These are phyloP conservation scores for Amphiprion clarkii DNA, from an alignment of 2,797 vertebrate genomes.

Conservation along the genomic window DNA sequence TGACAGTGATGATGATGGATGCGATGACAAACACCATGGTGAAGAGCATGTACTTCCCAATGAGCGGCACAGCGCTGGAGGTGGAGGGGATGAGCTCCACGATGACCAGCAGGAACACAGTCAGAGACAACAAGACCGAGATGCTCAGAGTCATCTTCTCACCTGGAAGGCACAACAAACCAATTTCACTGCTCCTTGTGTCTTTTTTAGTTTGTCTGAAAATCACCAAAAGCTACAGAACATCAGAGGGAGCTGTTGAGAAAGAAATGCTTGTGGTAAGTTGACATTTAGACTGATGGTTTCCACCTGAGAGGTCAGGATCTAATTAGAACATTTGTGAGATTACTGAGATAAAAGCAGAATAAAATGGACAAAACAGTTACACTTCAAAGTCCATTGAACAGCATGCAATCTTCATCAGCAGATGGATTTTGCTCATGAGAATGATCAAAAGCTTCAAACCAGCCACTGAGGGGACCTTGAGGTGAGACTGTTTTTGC, in stretches of 20 bases:
- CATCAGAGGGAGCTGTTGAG: too few relatives aligned
- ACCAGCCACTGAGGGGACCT: background rate
- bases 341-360: background rate
- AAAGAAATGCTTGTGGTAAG: too few relatives aligned
- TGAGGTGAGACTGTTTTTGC: too few relatives aligned
- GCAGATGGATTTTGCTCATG: background rate
- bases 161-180: slow-evolving; percentile 78
- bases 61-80: slow-evolving; percentile 95
- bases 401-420: slow-evolving; percentile 3
- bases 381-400: too few relatives aligned
- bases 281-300: background rate
- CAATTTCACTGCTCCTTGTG: background rate
- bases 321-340: background rate
- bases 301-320: background rate
- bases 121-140: slow-evolving; percentile 95
- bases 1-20: slow-evolving; percentile 97
- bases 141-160: slow-evolving; percentile 99
- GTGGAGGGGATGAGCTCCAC: slow-evolving; percentile 98
- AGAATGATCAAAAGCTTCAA: slow-evolving; percentile 12
- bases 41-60: slow-evolving; percentile 99
- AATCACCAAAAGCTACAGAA: background rate
- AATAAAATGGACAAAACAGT: too few relatives aligned
- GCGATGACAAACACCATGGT: slow-evolving; percentile 98
- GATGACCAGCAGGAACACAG: slow-evolving; percentile 96
- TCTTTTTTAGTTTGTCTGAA: background rate